Evolutionary conservation across 2,888 invertebrate genomes (phyloP), one percentile per base, ranked within the genome.

Genomic region (Apotomis turbidana): DNA sequence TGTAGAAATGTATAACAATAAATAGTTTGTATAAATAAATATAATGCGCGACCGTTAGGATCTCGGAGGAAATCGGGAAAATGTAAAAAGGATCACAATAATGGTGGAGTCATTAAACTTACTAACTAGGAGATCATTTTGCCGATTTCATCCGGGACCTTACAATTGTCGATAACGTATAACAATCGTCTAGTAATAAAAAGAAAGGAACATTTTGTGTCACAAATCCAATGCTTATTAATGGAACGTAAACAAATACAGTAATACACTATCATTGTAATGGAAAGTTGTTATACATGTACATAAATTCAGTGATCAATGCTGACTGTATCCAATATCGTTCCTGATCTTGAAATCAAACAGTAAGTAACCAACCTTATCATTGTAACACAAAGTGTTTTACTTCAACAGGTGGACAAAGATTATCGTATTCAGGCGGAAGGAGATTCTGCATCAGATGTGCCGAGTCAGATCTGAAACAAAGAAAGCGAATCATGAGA

Each of bases 1-100:
- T 72, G 72, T 72, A 57, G 51, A 71, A 72, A 60, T 13, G 27
- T 71, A 72, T 61, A 68, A 49, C 5, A 66, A 58, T 1, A 67
- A 59, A 66, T 67, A 67, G 57, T n/a, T 63, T 64, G 64, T 59
- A 74, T 58, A 71, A 67, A 74, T 58, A 68, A 63, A 68, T 8
- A 52, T 63, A 77, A 83, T 79, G 84, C 86, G 86, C 77, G 87
- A 85, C 86, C 84, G 76, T 81, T 80, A 84, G 80, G 81, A 81
- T 80, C 85, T 75, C 80, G 86, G 83, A 87, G 88, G 87, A 86
- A 91, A 90, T 81, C 87, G 85, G 81, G 86, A 89, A 89, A 91
- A 90, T 83, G 90, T 87, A 78, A 76, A 74, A 77, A 80, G 79
- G 81, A 82, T 84, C 80, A 84, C 78, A 83, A 75, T 79, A 73